phyloP scores from a whole-genome alignment of 2,113 vertebrate genomes.

The Phalacrocorax carbo region DNA sequence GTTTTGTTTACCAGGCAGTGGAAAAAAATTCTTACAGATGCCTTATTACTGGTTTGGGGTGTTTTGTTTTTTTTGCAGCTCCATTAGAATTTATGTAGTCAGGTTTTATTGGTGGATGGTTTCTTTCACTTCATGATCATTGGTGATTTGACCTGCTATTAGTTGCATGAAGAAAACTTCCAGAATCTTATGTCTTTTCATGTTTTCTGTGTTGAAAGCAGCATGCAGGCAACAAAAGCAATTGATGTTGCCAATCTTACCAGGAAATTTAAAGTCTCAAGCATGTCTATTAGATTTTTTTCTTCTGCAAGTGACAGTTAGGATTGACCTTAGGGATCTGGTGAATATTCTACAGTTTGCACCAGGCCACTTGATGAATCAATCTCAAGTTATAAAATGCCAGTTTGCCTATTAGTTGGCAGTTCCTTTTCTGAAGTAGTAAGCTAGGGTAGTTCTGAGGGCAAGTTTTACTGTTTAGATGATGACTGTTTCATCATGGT shows the following conservation, averaged over 20 bases:
- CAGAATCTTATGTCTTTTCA: not conserved
- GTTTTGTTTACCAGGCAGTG: not conserved
- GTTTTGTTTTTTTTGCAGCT: not conserved
- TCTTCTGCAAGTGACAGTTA: not conserved
- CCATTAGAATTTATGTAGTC: not conserved
- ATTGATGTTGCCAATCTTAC: not conserved
- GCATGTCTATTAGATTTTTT: not conserved
- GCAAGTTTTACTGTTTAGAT: not conserved
- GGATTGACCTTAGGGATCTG: not conserved
- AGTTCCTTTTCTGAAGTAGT: not conserved
- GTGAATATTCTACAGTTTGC: not conserved
- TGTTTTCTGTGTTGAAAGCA: not conserved
- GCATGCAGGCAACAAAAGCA: not conserved
- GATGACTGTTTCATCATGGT: not conserved
- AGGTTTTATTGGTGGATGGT: not conserved
- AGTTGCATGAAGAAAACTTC: not conserved
- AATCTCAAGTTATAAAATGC: not conserved
- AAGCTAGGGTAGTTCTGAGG: not conserved
- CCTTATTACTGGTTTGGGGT: not conserved
- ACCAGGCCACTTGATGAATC: not conserved
- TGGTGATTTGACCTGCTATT: not conserved
- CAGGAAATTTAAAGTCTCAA: not conserved
- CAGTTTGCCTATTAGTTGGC: not conserved
- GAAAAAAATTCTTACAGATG: accelerated
- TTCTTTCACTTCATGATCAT: not conserved